Evolutionary conservation across 2,113 vertebrate genomes (phyloP).

Genomic region (Mustela nigripes): DNA sequence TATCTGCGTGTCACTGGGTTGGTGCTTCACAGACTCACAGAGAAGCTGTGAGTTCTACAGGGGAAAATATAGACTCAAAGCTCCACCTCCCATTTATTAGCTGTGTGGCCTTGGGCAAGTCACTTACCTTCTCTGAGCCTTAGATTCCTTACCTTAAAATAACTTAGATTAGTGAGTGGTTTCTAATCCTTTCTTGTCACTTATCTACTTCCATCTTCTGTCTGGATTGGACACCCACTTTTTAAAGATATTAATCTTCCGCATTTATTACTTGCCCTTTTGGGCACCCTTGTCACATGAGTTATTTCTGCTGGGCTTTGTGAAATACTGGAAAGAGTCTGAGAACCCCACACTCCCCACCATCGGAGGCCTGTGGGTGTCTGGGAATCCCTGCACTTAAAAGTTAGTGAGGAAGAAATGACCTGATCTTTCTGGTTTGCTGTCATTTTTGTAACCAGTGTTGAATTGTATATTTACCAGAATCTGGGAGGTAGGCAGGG

Average conservation of each 20-base stretch:
- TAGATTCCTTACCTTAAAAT: not conserved
- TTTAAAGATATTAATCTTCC: not conserved
- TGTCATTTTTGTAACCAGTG: not conserved
- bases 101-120: not conserved
- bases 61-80: not conserved
- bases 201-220: not conserved
- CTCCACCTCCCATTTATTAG: not conserved
- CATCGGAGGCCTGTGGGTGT: not conserved
- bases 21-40: not conserved
- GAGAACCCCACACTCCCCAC: not conserved
- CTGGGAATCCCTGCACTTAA: not conserved
- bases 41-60: not conserved
- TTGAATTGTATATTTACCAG: not conserved
- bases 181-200: not conserved
- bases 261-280: not conserved
- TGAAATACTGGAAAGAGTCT: not conserved
- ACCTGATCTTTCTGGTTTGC: not conserved
- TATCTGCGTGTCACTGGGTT: not conserved
- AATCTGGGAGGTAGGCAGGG: not conserved
- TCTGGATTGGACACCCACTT: not conserved
- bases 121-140: constrained; percentile 29
- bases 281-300: not conserved
- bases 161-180: not conserved
- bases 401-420: not conserved
- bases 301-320: constrained; percentile 8